Percentiles rank a stretch among this genome's conserved stretches.
Conservation (phyloP, 2,888 invertebrate genomes). For the Nemurella pictetii region DNA sequence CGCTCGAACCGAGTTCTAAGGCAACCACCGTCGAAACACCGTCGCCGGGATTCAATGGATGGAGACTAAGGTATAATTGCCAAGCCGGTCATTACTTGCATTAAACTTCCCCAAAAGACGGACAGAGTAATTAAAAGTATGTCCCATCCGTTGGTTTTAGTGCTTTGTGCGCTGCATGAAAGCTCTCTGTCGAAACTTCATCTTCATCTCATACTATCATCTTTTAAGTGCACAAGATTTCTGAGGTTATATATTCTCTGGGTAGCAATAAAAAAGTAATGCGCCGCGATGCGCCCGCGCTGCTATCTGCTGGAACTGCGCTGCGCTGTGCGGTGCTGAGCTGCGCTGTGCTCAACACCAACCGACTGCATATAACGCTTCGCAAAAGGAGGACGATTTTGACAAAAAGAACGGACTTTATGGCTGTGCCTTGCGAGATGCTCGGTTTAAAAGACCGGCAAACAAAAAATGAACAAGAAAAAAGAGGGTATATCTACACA, state of each 20-base stretch:
- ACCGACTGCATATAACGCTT: no score
- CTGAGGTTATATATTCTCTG: neutral
- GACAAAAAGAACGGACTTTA: neutral
- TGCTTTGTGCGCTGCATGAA: neutral
- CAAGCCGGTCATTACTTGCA: neutral
- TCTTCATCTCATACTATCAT: neutral
- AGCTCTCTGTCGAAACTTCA: neutral
- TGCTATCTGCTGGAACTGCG: neutral
- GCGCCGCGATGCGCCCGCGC: neutral
- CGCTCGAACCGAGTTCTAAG: neutral
- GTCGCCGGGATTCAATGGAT: neutral
- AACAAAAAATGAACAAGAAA: neutral
- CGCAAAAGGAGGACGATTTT: neutral
- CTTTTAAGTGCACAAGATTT: neutral
- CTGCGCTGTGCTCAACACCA: no score
- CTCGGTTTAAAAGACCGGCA: neutral
- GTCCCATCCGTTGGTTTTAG: neutral
- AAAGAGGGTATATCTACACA: neutral
- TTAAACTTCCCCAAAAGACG: neutral
- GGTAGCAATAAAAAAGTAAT: neutral
- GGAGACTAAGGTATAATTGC: neutral
- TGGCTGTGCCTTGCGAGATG: neutral
- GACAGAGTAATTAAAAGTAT: neutral
- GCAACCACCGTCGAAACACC: neutral
- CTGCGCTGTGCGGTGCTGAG: neutral